Conservation (phyloP, 1,140 invertebrate species). For the Achatina immaculata region DNA sequence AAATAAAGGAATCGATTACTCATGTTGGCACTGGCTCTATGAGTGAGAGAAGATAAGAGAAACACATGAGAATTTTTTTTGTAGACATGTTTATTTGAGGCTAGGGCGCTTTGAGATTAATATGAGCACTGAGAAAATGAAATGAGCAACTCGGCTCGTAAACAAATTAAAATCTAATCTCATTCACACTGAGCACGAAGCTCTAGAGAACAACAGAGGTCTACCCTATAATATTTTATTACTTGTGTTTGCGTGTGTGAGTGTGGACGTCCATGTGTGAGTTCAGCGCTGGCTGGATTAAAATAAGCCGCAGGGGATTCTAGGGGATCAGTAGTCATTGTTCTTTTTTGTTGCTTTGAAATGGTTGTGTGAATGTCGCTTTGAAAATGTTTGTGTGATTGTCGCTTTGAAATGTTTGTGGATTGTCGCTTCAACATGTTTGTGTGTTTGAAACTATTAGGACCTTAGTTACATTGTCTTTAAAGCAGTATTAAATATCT, state of each 20-base stretch:
- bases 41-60: background rate
- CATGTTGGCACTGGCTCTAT: background rate
- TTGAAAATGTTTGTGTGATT: too few species aligned
- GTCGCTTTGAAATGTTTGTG: too few species aligned
- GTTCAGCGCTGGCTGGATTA: background rate
- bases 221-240: background rate
- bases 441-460: too few species aligned
- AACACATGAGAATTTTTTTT: background rate
- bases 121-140: background rate
- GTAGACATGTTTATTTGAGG: background rate
- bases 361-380: too few species aligned
- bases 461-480: too few species aligned
- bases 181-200: background rate
- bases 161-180: background rate
- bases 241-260: background rate
- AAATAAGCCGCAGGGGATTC: too few species aligned
- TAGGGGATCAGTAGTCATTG: too few species aligned
- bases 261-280: background rate
- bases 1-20: background rate
- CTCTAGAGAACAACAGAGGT: background rate
- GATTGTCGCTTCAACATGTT: too few species aligned
- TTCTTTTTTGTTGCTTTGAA: too few species aligned
- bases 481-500: too few species aligned
- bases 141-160: background rate
- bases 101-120: background rate